A percentile compares a stretch with the other conserved stretches of the same genome.
Conservation (phyloP, 1,140 invertebrate genomes). For the Branchinecta lynchi region DNA sequence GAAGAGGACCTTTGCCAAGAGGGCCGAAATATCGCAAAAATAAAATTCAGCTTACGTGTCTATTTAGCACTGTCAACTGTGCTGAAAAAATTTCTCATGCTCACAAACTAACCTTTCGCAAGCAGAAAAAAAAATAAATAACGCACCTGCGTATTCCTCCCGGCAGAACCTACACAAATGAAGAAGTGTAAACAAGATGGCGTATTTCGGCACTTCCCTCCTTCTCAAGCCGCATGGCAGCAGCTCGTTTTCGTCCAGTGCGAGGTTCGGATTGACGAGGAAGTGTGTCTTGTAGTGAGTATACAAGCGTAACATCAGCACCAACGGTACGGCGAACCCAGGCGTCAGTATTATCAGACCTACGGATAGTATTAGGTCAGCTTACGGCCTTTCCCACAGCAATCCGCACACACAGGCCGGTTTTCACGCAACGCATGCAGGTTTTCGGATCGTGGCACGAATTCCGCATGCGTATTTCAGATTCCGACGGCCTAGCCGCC, state of each 20-base stretch:
- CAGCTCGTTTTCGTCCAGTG: neutral
- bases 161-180: neutral
- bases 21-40: too few relatives aligned
- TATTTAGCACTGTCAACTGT: too few relatives aligned
- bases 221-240: neutral
- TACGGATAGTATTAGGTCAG: neutral
- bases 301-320: neutral
- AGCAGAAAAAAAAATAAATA: neutral
- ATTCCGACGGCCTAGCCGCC: too few relatives aligned
- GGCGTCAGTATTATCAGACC: neutral
- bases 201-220: neutral
- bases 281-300: neutral
- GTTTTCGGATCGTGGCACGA: too few relatives aligned
- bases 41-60: too few relatives aligned
- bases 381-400: too few relatives aligned
- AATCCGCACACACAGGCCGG: too few relatives aligned
- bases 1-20: too few relatives aligned
- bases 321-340: neutral
- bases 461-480: too few relatives aligned
- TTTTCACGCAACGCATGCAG: too few relatives aligned
- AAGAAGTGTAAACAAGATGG: neutral
- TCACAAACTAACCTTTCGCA: too few relatives aligned
- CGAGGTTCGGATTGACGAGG: neutral
- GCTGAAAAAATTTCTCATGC: too few relatives aligned
- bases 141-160: neutral